phyloP scores from a whole-genome alignment of 2,113 vertebrate species.

The Grammomys dolichurus region DNA sequence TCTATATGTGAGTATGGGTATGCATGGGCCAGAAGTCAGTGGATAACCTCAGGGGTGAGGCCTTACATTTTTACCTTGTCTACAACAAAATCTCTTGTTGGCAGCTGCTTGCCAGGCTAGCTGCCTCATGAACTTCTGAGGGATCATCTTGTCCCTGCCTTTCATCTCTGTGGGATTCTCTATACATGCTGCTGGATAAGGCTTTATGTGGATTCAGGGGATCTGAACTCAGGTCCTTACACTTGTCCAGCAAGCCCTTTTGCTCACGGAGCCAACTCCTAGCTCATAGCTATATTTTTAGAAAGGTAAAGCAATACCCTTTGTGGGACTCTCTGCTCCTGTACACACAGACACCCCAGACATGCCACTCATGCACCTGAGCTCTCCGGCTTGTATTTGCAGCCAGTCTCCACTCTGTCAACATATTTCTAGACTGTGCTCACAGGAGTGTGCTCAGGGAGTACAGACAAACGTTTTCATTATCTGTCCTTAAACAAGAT shows the following conservation, averaged over 20 bases:
- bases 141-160: neutral
- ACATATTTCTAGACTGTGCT: neutral
- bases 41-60: neutral
- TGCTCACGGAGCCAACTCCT: neutral
- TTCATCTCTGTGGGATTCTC: neutral
- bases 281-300: neutral
- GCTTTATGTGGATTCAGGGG: neutral
- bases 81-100: neutral
- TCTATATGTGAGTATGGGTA: neutral
- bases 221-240: neutral
- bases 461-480: slow-evolving; percentile 50
- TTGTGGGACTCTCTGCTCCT: neutral
- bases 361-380: rapidly evolving
- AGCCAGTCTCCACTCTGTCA: neutral
- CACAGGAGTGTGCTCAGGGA: slow-evolving; percentile 25
- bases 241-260: neutral
- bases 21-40: neutral
- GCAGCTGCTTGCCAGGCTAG: neutral
- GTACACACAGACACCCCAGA: neutral
- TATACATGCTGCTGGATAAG: too few relatives aligned
- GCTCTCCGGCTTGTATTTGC: neutral
- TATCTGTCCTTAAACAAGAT: slow-evolving; percentile 54
- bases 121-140: neutral
- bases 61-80: neutral
- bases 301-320: neutral